Evolutionary conservation across 2,113 vertebrate species (phyloP), one percentile per base, ranked within the genome.

Genomic region (Bucco capensis): DNA sequence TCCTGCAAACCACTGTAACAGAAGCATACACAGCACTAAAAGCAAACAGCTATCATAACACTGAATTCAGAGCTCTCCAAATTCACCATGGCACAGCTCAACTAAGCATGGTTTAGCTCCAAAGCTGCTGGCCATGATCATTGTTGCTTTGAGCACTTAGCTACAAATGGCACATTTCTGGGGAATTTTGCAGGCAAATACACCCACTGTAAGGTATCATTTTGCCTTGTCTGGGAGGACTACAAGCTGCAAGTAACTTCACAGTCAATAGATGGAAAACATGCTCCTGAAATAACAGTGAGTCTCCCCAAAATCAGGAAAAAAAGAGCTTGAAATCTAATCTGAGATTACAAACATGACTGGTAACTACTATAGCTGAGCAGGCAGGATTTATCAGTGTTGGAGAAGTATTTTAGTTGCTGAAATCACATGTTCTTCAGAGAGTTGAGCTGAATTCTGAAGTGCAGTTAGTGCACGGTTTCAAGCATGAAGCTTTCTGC

Each of bases 261-360:
- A 78, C 18, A n/a, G 49, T 21, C 54, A 88, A 51, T 35, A 88
- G 75, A 27, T 76, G 54, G 67, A 51, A 42, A 82, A 37, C 56
- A 56, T 1, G 0, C 35, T 69, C 62, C 3, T n/a, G 2, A 82
- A 87, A n/a, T 13, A 67, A 61, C 0, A 2, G 24, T 0, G 0
- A 74, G 21, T 27, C 30, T 89, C 33, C 35, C 2, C 0, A 78
- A 95, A 74, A 37, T 17, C 18, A 38, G 19, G 27, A 62, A 40
- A 62, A 69, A 83, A 40, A 14, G 4, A 1, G 9, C 33, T 69
- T 64, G 57, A 71, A 78, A 51, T 35, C 38, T 42, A 42, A 42
- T 57, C 69, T 67, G 38, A n/a, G 23, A 49, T 66, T 83, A 23
- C 51, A 87, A 75, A 27, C 28, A 0, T 11, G 23, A 51, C 40